Evolutionary conservation across 2,113 vertebrate species (phyloP), one percentile per base, ranked within the genome.

Genomic region (Colaptes auratus): DNA sequence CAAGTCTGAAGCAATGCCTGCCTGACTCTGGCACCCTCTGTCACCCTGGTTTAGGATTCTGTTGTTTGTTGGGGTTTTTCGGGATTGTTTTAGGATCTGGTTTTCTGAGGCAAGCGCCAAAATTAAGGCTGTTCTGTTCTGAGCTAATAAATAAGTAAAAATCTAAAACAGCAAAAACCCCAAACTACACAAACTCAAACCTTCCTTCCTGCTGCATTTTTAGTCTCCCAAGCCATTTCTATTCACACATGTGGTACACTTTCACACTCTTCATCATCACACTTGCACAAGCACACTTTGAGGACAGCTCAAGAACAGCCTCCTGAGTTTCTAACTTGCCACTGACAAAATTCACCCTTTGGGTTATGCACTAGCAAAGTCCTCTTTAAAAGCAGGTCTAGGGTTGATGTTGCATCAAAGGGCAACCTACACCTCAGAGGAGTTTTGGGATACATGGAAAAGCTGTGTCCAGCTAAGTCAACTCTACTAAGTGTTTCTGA

Each of bases 91-190:
- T 33, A 30, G 90, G 75, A 48, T 83, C 83, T 86, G 72, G 23
- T 79, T 95, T 78, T 23, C 53, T 17, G 71, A 75, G 73, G 86
- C 78, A 69, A 31, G 28, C 61, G 53, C 58, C 67, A 95, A 76
- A 71, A 36, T 20, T 55, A 73, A 92, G 77, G 86, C 66, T 73
- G 36, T 79, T 44, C 52, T 63, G 28, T 69, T 69, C 87, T 71
- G 80, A 91, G 83, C 86, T 48, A 88, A 86, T 60, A 95, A 95
- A 94, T 95, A 95, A 84, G 55, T 88, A 71, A 60, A 78, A 73
- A 9, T 9, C 4, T 33, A 63, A 35, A 44, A 65, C 27, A 50
- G 58, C 59, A 70, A 64, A 15, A 77, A 30, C 7, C 19, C 61
- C 69, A 28, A 74, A 35, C 10, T 6, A n/a, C 60, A 69, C 35